Percentiles rank a stretch among this genome's conserved stretches.
These are phyloP conservation scores for Enhydra lutris DNA, from an alignment of 2,113 vertebrate genomes.

Conservation along the genomic window DNA sequence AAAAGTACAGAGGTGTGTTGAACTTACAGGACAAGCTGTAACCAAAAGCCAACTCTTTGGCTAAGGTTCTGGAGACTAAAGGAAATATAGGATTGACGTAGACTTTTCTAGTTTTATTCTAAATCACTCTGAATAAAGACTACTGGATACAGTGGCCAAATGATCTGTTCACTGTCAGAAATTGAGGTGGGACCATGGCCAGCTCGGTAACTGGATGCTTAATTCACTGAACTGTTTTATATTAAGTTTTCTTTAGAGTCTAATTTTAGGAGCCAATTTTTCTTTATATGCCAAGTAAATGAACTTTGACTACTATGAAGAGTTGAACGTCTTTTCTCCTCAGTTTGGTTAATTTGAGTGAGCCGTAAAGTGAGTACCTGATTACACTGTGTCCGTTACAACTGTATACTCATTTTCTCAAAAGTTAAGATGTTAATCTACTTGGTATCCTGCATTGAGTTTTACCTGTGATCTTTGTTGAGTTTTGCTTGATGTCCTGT, in stretches of 20 bases:
- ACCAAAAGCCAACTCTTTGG: background rate
- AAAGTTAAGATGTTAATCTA: background rate
- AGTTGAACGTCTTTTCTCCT: background rate
- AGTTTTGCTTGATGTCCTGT: background rate
- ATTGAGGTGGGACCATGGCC: background rate
- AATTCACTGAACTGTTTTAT: background rate
- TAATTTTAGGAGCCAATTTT: background rate
- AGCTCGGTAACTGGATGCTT: background rate
- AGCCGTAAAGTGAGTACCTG: background rate
- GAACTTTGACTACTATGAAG: background rate
- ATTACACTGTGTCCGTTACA: background rate
- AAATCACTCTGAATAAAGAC: background rate
- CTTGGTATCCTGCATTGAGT: background rate
- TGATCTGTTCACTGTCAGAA: background rate
- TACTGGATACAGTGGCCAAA: background rate
- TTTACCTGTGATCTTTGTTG: background rate
- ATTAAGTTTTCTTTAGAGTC: background rate
- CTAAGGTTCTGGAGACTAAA: background rate
- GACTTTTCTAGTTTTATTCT: background rate
- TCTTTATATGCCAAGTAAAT: background rate
- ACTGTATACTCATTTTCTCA: background rate
- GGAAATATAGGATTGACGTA: background rate
- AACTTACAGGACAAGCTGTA: background rate
- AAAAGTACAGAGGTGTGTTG: background rate
- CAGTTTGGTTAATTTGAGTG: background rate